Conservation (phyloP, 2,888 invertebrate species). For the Nyleta sp. region DNA sequence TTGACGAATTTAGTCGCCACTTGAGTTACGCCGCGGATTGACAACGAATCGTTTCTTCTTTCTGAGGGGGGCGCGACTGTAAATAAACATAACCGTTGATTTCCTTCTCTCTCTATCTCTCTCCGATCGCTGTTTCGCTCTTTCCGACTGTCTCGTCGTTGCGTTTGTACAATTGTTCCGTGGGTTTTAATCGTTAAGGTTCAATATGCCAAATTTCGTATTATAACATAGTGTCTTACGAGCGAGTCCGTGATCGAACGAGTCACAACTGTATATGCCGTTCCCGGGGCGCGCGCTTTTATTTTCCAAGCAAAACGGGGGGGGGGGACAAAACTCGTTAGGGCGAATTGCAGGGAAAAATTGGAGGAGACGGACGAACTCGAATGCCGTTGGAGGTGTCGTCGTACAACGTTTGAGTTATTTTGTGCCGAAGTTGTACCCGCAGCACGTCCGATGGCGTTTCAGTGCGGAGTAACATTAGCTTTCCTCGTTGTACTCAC, state of each 20-base stretch:
- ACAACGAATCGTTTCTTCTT: slow-evolving; percentile 44
- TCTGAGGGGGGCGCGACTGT: slow-evolving; percentile 10
- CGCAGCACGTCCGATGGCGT: slow-evolving; percentile 52
- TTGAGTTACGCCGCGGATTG: slow-evolving; percentile 29
- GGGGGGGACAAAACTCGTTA: slow-evolving; percentile 6
- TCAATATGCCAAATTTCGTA: slow-evolving; percentile 63
- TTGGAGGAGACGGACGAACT: slow-evolving; percentile 31
- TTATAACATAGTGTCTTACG: slow-evolving; percentile 63
- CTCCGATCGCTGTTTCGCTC: slow-evolving; percentile 4
- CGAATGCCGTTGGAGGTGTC: slow-evolving; percentile 55
- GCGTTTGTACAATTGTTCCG: slow-evolving; percentile 45
- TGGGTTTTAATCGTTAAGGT: slow-evolving; percentile 36
- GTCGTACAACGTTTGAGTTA: slow-evolving; percentile 42
- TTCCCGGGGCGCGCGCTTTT: slow-evolving; percentile 32
- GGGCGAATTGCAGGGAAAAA: slow-evolving; percentile 26
- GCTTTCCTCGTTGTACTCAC: slow-evolving; percentile 58
- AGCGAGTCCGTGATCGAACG: slow-evolving; percentile 18
- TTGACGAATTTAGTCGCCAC: slow-evolving; percentile 38
- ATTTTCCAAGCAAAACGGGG: slow-evolving; percentile 3
- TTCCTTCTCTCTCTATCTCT: slow-evolving; percentile 5
- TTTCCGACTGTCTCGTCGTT: slow-evolving; percentile 27
- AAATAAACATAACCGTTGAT: slow-evolving; percentile 26
- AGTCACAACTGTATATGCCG: slow-evolving; percentile 51
- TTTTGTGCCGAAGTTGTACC: slow-evolving; percentile 51
- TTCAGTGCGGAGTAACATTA: slow-evolving; percentile 50